Evolutionary conservation across 2,113 vertebrate genomes (phyloP).

Genomic region (Oenanthe melanoleuca): DNA sequence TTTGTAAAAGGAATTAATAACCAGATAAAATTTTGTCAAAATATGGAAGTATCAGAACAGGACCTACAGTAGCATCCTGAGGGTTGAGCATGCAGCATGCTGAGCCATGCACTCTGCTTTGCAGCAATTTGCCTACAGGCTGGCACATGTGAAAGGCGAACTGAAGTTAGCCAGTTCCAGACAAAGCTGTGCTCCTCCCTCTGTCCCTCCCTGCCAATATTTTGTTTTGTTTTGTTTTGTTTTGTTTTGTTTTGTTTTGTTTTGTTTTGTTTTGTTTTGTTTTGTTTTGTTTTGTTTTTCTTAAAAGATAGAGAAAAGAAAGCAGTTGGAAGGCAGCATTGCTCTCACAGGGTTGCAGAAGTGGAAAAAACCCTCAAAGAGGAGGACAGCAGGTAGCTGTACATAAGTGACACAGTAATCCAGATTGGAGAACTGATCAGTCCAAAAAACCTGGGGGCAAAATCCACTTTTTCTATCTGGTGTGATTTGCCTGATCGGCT

Average conservation of each 20-base stretch:
- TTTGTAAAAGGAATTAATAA: neutral
- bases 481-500: neutral
- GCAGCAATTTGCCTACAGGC: neutral
- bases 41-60: neutral
- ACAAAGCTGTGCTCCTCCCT: neutral
- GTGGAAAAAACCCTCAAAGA: rapidly evolving
- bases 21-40: neutral
- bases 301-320: neutral
- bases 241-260: neutral
- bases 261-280: neutral
- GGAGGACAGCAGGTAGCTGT: neutral
- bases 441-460: neutral
- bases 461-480: rapidly evolving
- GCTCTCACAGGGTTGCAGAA: neutral
- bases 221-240: neutral
- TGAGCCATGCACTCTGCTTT: neutral
- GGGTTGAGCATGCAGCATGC: too few species aligned
- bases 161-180: neutral
- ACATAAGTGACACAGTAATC: neutral
- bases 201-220: neutral
- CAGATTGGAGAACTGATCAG: neutral
- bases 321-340: neutral
- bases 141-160: neutral
- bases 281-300: neutral
- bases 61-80: neutral